Percentiles rank a stretch among this genome's conserved stretches.
Conservation (phyloP, 2,888 invertebrate genomes). For the Rhingia campestris region DNA sequence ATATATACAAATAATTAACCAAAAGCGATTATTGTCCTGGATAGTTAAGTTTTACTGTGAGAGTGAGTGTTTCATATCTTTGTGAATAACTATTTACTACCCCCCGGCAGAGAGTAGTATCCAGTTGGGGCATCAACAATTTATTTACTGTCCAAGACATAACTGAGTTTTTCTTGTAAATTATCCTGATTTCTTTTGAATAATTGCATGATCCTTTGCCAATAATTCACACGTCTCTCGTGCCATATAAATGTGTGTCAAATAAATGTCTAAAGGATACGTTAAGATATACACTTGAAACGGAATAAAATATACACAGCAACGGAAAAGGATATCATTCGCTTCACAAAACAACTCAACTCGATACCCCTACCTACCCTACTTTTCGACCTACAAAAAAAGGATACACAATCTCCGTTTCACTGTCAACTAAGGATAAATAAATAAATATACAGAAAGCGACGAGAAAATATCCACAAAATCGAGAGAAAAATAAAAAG, state of each 20-base stretch:
- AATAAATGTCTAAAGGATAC: conserved; percentile 71
- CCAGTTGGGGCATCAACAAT: conserved; percentile 39
- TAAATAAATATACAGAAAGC: conserved; percentile 46
- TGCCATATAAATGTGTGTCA: conserved; percentile 68
- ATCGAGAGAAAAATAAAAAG: conserved; percentile 30
- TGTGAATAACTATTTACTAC: conserved; percentile 27
- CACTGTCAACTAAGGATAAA: conserved; percentile 67
- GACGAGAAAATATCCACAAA: conserved; percentile 16
- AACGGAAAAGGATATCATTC: conserved; percentile 62
- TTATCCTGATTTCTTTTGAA: conserved; percentile 6
- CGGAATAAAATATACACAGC: conserved; percentile 42
- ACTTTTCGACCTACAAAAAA: conserved; percentile 38
- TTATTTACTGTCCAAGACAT: conserved; percentile 36
- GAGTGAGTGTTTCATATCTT: conserved; percentile 25
- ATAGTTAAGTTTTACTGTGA: conserved; percentile 45
- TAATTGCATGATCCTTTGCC: conserved; percentile 12
- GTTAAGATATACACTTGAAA: conserved; percentile 55
- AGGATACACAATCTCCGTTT: conserved; percentile 69
- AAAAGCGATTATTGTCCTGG: conserved; percentile 39
- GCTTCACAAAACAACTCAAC: too few relatives aligned
- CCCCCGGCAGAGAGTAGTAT: not conserved
- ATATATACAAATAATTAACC: conserved; percentile 15
- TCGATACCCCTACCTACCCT: conserved; percentile 35
- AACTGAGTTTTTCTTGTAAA: conserved; percentile 8
- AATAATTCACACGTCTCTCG: conserved; percentile 41